Percentiles rank a stretch among this genome's conserved stretches.
phyloP scores from a whole-genome alignment of 1,140 invertebrate genomes.

The Cardiocondyla obscurior region DNA sequence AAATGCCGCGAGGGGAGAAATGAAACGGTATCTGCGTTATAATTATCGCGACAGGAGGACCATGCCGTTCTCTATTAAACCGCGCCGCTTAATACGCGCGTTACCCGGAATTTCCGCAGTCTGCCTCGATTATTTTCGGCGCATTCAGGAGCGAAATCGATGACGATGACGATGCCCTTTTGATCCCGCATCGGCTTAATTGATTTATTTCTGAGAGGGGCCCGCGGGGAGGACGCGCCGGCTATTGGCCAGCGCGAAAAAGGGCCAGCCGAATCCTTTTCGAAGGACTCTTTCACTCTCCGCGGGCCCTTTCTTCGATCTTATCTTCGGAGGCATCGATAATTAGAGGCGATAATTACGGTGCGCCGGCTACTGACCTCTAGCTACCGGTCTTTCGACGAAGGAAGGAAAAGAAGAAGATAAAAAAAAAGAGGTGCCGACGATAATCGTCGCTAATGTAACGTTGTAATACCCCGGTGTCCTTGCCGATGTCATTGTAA shows the following conservation, averaged over 20 bases:
- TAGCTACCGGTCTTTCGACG: constrained; percentile 66
- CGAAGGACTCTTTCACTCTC: constrained; percentile 57
- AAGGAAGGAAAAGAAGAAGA: too few relatives aligned
- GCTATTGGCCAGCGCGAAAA: constrained; percentile 59
- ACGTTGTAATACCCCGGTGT: constrained; percentile 49
- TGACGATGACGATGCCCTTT: constrained; percentile 71
- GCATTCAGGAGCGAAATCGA: constrained; percentile 48
- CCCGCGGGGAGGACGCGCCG: constrained; percentile 48
- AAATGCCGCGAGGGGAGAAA: not conserved
- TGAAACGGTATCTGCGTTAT: not conserved
- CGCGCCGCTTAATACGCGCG: not conserved
- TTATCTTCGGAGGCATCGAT: constrained; percentile 69
- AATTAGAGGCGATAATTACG: constrained; percentile 72
- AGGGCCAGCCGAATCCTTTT: constrained; percentile 20
- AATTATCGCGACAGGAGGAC: constrained; percentile 23
- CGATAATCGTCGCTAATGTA: constrained; percentile 46
- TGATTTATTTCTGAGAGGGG: constrained; percentile 73
- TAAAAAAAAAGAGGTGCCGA: not conserved
- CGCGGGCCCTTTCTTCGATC: constrained; percentile 68
- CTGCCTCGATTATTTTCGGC: constrained; percentile 61
- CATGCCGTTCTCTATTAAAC: not conserved
- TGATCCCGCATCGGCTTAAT: constrained; percentile 71
- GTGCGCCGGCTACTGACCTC: constrained; percentile 68
- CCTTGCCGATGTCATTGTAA: constrained; percentile 21
- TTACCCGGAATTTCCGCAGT: constrained; percentile 22